Base-by-base conservation (phyloP, 2,888 invertebrate genomes). In the Taphrorychus bicolor region DNA sequence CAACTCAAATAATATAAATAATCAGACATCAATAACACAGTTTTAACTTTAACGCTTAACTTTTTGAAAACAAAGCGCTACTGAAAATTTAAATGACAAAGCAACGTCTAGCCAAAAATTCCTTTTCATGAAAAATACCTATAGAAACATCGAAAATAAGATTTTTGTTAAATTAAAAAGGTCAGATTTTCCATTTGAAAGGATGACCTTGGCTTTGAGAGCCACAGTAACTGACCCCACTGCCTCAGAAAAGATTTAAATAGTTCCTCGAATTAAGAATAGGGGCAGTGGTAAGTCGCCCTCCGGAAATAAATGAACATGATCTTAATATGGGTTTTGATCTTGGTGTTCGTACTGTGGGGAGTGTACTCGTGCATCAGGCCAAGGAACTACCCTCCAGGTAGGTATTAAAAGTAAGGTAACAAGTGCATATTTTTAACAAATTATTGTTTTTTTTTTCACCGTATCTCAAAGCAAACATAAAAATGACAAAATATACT, bases 371-470 rank as follows among this genome's bases (percentile, higher is more conserved):
- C 14, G 22, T 76, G 24, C 48, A 76, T 76, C 21, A 85, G 84
- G 73, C 86, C 86, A 0, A 79, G 76, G 69, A 82, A 82, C 58
- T 86, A 81, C 76, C 86, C 86, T 2, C 86, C 86, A 74, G 86
- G 86, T 86, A 79, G 77, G 80, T 75, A 57, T 19, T 32, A 18
- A 17, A n/a, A n/a, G n/a, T n/a, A n/a, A n/a, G n/a, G n/a, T n/a
- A n/a, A n/a, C n/a, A n/a, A n/a, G n/a, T n/a, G n/a, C n/a, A n/a
- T n/a, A n/a, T n/a, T n/a, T n/a, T n/a, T n/a, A n/a, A n/a, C n/a
- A n/a, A n/a, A n/a, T n/a, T n/a, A n/a, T n/a, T n/a, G n/a, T n/a
- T n/a, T n/a, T n/a, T n/a, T n/a, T n/a, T n/a, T n/a, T n/a, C n/a
- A n/a, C n/a, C n/a, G n/a, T n/a, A n/a, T n/a, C n/a, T n/a, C n/a